Evolutionary conservation across 2,113 vertebrate species (phyloP).

Genomic region (Nycticebus coucang): DNA sequence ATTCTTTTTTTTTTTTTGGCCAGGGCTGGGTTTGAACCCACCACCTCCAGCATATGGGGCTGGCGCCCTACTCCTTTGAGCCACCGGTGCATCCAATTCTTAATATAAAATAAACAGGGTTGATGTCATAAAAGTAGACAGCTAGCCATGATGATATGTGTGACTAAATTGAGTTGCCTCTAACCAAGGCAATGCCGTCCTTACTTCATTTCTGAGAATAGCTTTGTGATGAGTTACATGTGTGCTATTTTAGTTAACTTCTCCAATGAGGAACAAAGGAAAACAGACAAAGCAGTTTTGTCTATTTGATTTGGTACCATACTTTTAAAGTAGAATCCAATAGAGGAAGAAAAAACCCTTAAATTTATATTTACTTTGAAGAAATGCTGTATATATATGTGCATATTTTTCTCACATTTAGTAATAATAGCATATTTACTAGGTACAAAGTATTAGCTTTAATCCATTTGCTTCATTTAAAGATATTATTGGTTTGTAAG

Average conservation of each 20-base stretch:
- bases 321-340: conserved; percentile 29
- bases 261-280: neutral
- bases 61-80: no score
- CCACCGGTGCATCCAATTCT: neutral
- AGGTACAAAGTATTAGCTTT: neutral
- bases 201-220: neutral
- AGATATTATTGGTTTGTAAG: neutral
- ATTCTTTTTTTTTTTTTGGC: neutral
- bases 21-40: no score
- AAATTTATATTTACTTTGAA: conserved; percentile 46
- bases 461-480: neutral
- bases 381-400: neutral
- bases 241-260: accelerated
- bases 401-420: neutral
- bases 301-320: neutral
- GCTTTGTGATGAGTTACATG: neutral
- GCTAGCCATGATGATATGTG: neutral
- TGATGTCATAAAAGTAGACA: neutral
- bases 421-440: neutral
- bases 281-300: neutral
- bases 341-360: conserved; percentile 68
- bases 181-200: neutral
- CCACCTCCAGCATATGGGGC: no score
- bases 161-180: conserved; percentile 11
- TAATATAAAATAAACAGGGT: conserved; percentile 29